Base-by-base conservation (phyloP, 2,113 vertebrate genomes). In the Pterophyllum scalare region DNA sequence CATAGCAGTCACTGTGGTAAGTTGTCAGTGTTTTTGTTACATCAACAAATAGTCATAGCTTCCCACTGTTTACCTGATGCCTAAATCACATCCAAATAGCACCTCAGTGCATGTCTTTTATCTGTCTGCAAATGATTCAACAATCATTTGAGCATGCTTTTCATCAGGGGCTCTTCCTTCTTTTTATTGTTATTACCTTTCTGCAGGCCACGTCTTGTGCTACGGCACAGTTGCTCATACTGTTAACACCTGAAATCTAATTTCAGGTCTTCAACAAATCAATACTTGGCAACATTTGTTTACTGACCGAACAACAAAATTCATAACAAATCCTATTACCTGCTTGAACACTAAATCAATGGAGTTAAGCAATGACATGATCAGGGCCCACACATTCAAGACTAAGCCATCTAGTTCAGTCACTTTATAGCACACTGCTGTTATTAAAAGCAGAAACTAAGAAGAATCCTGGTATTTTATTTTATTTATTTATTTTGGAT, bases 311-410 rank as follows among this genome's bases (percentile, higher is more conserved):
- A 78, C 82, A 87, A 87, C 79, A 89, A 83, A 91, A 93, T 87
- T 93, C 80, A 89, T 83, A 91, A 85, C 83, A 93, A 94, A 92
- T 94, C 93, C 90, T 79, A 90, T 94, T 94, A 93, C 31, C 54
- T 79, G 49, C 84, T 76, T 35, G 35, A 89, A 79, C 84, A 89
- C 62, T 75, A 78, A 89, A 93, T 94, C 91, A 87, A 93, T 94
- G 81, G 75, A 84, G 81, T 86, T 88, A 92, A 85, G 78, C 61
- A 67, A 85, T 87, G 90, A 88, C 81, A 60, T 84, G 87, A 90
- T 75, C 46, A 62, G 59, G 77, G 60, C 40, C 58, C 74, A 59
- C 58, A 61, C 49, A 43, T 64, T 78, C 43, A 70, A 35, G 57
- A 79, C 75, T 64, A 62, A 75, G 59, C 58, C 35, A 15, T 75